Evolutionary conservation across 1,140 invertebrate species (phyloP), one percentile per base, ranked within the genome.

Genomic region (Drosophila novamexicana): DNA sequence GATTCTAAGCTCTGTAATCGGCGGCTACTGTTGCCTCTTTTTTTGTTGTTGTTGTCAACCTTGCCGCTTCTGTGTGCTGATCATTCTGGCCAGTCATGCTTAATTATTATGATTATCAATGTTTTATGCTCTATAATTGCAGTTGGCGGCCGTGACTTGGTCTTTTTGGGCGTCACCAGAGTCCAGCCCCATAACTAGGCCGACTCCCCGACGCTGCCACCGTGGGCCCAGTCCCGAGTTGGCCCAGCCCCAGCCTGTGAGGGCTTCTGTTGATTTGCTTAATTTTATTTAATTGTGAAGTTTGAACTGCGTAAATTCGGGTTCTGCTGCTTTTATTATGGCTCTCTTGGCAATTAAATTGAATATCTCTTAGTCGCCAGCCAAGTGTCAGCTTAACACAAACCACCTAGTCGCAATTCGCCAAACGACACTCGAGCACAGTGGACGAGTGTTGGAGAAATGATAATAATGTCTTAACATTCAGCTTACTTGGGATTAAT

Each of bases 41-140:
- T 75, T 14, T 12, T 22, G 18, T 7, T 47, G 8, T 16, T 18
- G 79, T 83, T 83, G 75, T 88, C 76, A 86, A 84, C 80, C 54
- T 47, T 42, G 66, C 74, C 54, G 74, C 73, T 67, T 42, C 67
- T 71, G 56, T 40, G 36, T 29, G 47, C 36, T 40, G 63, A 29
- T 40, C 47, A 73, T 88, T 88, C 77, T 89, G 84, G 14, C 74
- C 75, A 83, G 84, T 89, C 84, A 89, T 89, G 67, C 75, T 90
- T 89, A 89, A 89, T 89, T 90, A 89, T 89, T 89, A 89, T 89
- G 77, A 89, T 89, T 89, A 90, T 89, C 81, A 78, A 90, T 89
- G 84, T 84, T 81, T 89, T 89, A 89, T 89, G 85, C 80, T 84
- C 80, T 84, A 89, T 89, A 89, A 89, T 89, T 89, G 81, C 80